Evolutionary conservation across 2,888 invertebrate genomes (phyloP).

Genomic region (Eucriotettix oculatus): DNA sequence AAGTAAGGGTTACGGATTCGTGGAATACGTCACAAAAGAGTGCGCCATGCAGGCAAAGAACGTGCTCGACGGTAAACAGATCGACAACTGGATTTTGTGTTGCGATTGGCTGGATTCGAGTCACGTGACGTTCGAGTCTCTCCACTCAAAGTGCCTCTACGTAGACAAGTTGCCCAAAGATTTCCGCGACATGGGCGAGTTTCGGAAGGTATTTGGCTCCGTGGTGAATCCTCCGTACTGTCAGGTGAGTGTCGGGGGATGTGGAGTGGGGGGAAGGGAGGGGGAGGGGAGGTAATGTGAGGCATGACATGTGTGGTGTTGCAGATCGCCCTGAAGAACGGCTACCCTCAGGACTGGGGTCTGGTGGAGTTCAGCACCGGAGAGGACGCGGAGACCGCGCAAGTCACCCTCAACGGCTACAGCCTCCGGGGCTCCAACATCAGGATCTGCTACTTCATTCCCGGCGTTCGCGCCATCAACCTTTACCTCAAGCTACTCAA

Average conservation of each 20-base stretch:
- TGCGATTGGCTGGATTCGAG: slow-evolving; percentile 33
- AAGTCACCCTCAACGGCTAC: slow-evolving; percentile 22
- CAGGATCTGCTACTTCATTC: slow-evolving; percentile 31
- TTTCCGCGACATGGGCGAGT: slow-evolving; percentile 30
- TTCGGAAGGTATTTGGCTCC: slow-evolving; percentile 29
- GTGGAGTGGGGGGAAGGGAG: too few species aligned
- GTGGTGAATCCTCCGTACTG: slow-evolving; percentile 33
- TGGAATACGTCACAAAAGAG: slow-evolving; percentile 31
- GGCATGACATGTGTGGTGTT: too few species aligned
- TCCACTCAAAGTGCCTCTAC: slow-evolving; percentile 34
- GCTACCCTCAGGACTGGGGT: slow-evolving; percentile 32
- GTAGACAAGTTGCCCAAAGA: slow-evolving; percentile 32
- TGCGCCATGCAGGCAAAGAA: slow-evolving; percentile 29
- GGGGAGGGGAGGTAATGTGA: too few species aligned
- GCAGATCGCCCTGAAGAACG: slow-evolving; percentile 32
- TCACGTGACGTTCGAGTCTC: slow-evolving; percentile 27
- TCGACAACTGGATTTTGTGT: slow-evolving; percentile 24
- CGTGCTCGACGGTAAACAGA: slow-evolving; percentile 24
- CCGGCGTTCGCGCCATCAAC: slow-evolving; percentile 32
- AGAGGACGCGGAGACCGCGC: slow-evolving; percentile 26
- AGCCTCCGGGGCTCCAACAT: slow-evolving; percentile 25
- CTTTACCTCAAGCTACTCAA: slow-evolving; percentile 30
- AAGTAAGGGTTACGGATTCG: slow-evolving; percentile 36
- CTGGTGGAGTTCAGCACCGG: slow-evolving; percentile 29
- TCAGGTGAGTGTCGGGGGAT: slow-evolving; percentile 31